A percentile compares a stretch with the other conserved stretches of the same genome.
phyloP scores from a whole-genome alignment of 2,797 vertebrate species.

The Acropternis orthonyx region DNA sequence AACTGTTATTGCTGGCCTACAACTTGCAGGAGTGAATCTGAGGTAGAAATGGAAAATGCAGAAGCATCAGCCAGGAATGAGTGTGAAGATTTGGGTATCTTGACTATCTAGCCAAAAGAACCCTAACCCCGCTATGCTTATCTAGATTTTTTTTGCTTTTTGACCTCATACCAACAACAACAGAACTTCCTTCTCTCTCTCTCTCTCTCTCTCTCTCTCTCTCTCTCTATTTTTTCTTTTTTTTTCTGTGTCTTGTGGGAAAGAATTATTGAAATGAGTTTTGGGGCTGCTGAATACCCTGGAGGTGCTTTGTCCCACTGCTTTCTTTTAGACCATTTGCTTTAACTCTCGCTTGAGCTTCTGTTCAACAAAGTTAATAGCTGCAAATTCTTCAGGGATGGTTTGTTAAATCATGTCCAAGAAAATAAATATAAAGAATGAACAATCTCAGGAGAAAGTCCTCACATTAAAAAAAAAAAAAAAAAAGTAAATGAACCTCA shows the following conservation, averaged over 20 bases:
- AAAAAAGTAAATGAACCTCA: conserved; percentile 65
- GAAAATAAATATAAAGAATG: conserved; percentile 80
- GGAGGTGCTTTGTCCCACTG: conserved; percentile 31
- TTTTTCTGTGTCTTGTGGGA: background rate
- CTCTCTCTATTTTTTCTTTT: too few species aligned
- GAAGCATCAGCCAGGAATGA: background rate
- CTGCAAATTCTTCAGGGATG: conserved; percentile 67
- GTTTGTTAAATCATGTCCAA: conserved; percentile 76
- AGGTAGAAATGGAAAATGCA: background rate
- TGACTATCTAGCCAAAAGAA: background rate
- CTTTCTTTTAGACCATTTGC: conserved; percentile 69
- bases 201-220: too few species aligned
- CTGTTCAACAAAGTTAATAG: conserved; percentile 69
- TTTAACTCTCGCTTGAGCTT: conserved; percentile 70
- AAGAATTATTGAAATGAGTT: conserved; percentile 59
- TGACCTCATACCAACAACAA: background rate
- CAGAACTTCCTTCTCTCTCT: too few species aligned
- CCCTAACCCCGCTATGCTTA: background rate
- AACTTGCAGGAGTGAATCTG: background rate
- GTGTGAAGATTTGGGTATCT: background rate
- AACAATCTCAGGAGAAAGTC: conserved; percentile 74
- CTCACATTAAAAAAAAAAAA: conserved; percentile 57
- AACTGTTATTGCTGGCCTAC: background rate
- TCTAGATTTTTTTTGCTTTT: background rate
- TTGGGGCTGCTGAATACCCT: conserved; percentile 42